These are phyloP conservation scores for Drosophila simulans DNA, from an alignment of 1,140 invertebrate genomes.

Conservation along the genomic window DNA sequence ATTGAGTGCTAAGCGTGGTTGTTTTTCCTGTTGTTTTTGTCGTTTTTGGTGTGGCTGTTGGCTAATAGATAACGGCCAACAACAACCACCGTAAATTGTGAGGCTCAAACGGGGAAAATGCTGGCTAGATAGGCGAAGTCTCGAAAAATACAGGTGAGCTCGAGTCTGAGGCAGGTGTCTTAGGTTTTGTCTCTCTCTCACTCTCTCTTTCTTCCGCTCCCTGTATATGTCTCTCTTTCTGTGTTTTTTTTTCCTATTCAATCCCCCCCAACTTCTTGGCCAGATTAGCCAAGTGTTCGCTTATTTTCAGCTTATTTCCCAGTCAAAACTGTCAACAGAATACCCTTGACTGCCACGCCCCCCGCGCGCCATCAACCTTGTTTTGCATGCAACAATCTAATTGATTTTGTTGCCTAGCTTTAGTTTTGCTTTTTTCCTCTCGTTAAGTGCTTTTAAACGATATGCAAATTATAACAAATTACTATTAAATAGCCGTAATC, in stretches of 20 bases:
- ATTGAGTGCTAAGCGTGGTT: slow-evolving; percentile 25
- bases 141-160: slow-evolving; percentile 17
- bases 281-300: slow-evolving; percentile 29
- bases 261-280: not conserved
- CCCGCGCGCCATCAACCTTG: not conserved
- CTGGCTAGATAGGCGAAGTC: slow-evolving; percentile 22
- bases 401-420: slow-evolving; percentile 62
- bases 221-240: not conserved
- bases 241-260: not conserved
- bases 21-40: slow-evolving; percentile 4
- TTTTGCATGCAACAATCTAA: slow-evolving; percentile 63
- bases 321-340: slow-evolving; percentile 31
- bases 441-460: slow-evolving; percentile 72
- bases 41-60: slow-evolving; percentile 25
- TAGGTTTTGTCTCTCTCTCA: not conserved
- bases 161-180: slow-evolving; percentile 32
- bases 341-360: slow-evolving; percentile 47
- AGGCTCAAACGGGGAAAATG: slow-evolving; percentile 43
- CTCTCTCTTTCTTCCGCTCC: not conserved
- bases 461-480: slow-evolving; percentile 81
- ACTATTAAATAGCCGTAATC: slow-evolving; percentile 74
- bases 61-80: slow-evolving; percentile 48
- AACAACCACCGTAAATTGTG: slow-evolving; percentile 41
- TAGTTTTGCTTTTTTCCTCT: slow-evolving; percentile 24
- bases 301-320: slow-evolving; percentile 14